phyloP scores from a whole-genome alignment of 2,888 invertebrate genomes.

The Heliconius charithonia region DNA sequence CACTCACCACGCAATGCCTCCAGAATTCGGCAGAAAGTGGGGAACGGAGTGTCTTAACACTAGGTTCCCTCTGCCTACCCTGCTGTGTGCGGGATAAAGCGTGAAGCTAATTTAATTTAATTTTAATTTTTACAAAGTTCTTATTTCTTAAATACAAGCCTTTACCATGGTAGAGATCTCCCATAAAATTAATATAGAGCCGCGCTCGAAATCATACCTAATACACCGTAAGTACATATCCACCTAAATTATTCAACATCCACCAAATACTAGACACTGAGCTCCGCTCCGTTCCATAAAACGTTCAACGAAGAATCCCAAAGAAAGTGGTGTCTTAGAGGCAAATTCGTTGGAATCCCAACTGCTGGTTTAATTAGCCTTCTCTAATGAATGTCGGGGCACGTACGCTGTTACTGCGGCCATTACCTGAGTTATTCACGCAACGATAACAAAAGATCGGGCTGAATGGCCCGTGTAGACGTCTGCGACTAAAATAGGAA shows the following conservation, averaged over 20 bases:
- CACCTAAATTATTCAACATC: conserved; percentile 4
- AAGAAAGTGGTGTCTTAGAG: conserved; percentile 47
- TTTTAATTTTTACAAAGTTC: too few relatives aligned
- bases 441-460: conserved; percentile 71
- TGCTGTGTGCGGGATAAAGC: too few relatives aligned
- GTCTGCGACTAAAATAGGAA: conserved; percentile 41
- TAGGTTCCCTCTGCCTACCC: too few relatives aligned
- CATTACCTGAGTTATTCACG: conserved; percentile 80
- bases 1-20: too few relatives aligned
- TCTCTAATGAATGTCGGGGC: conserved; percentile 78
- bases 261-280: neutral
- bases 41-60: too few relatives aligned
- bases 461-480: conserved; percentile 40
- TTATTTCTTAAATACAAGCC: neutral
- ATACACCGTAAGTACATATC: conserved; percentile 1
- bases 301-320: conserved; percentile 49
- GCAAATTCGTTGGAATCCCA: conserved; percentile 52
- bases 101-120: too few relatives aligned
- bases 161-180: neutral
- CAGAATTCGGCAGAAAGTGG: too few relatives aligned
- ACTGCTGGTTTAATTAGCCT: conserved; percentile 76
- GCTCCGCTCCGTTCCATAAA: conserved; percentile 41
- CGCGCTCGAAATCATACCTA: conserved; percentile 8
- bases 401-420: conserved; percentile 78
- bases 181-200: conserved; percentile 3